Evolutionary conservation across 2,113 vertebrate species (phyloP).

Genomic region (Hyaena hyaena): DNA sequence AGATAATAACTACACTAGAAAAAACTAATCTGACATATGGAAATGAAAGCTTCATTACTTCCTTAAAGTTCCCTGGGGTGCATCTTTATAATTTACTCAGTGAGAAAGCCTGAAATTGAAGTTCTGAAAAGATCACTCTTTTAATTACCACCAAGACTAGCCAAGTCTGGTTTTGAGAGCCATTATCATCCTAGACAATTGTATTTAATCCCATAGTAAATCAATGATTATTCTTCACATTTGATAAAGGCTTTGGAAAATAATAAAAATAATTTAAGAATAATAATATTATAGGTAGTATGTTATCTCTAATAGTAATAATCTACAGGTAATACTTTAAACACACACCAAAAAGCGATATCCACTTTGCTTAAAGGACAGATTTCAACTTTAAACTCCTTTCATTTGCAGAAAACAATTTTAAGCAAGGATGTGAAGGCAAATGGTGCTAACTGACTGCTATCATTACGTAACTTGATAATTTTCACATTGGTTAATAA

Average conservation of each 20-base stretch:
- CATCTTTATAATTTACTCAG: constrained; percentile 64
- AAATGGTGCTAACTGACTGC: constrained; percentile 42
- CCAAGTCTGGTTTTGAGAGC: constrained; percentile 61
- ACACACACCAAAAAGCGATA: neutral
- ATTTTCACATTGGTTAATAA: constrained; percentile 78
- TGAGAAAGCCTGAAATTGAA: constrained; percentile 71
- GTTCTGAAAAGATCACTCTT: constrained; percentile 68
- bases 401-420: constrained; percentile 26
- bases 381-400: constrained; percentile 34
- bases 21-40: constrained; percentile 73
- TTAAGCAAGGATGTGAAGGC: constrained; percentile 3
- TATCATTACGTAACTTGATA: constrained; percentile 61
- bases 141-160: constrained; percentile 69
- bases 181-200: constrained; percentile 64
- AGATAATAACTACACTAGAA: constrained; percentile 61
- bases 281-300: neutral
- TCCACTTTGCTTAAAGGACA: neutral
- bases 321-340: constrained; percentile 24
- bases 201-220: constrained; percentile 55
- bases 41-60: constrained; percentile 74
- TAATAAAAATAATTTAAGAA: constrained; percentile 44
- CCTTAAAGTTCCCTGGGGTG: constrained; percentile 59
- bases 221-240: constrained; percentile 46
- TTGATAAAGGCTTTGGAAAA: constrained; percentile 29
- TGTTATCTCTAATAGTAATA: neutral